Evolutionary conservation across 2,113 vertebrate genomes (phyloP).

Genomic region (Pluvialis apricaria): DNA sequence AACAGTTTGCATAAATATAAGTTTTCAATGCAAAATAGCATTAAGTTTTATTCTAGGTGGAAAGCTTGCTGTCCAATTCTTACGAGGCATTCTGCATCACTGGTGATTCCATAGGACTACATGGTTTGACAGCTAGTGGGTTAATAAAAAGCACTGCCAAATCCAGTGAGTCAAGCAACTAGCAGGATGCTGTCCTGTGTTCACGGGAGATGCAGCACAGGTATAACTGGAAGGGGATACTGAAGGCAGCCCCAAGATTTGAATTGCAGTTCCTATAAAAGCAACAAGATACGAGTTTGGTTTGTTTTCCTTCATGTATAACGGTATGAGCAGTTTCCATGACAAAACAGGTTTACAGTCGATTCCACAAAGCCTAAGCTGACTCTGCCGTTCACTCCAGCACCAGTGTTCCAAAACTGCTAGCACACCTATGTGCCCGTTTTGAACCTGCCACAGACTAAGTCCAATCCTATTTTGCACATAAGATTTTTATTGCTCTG

Average conservation of each 20-base stretch:
- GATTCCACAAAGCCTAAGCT: conserved; percentile 73
- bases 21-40: background rate
- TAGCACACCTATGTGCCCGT: conserved; percentile 69
- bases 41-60: conserved; percentile 68
- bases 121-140: conserved; percentile 64
- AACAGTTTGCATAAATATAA: background rate
- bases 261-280: conserved; percentile 72
- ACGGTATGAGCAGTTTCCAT: conserved; percentile 74
- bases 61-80: conserved; percentile 78
- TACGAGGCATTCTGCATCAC: conserved; percentile 72
- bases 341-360: conserved; percentile 69
- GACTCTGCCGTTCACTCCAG: conserved; percentile 72
- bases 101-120: conserved; percentile 72
- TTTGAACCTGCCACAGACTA: conserved; percentile 84
- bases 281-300: conserved; percentile 67
- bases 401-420: conserved; percentile 70
- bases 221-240: conserved; percentile 74
- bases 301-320: conserved; percentile 75
- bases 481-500: conserved; percentile 83
- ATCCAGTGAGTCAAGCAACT: conserved; percentile 78
- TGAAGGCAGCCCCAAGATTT: conserved; percentile 80
- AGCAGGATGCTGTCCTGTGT: conserved; percentile 75
- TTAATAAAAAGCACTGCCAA: conserved; percentile 82
- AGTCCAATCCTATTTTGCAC: conserved; percentile 89
- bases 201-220: conserved; percentile 71